A percentile compares a stretch with the other conserved stretches of the same genome.
Evolutionary conservation across 1,140 invertebrate genomes (phyloP).

Genomic region (Drosophila tsacasi): DNA sequence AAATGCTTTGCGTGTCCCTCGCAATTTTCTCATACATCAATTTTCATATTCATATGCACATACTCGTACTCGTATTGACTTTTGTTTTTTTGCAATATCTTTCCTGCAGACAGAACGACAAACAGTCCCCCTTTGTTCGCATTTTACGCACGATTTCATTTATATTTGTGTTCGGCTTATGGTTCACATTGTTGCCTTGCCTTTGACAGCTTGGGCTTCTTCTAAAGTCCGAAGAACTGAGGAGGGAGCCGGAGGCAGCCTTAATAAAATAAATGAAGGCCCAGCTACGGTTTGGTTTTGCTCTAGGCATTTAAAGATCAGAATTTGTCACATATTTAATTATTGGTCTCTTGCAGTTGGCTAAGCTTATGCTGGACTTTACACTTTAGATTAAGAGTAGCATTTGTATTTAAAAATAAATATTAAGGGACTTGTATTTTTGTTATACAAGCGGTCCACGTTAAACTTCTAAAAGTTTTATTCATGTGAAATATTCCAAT

Average conservation of each 20-base stretch:
- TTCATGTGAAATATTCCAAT: neutral
- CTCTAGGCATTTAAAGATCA: neutral
- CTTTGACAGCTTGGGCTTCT: constrained; percentile 27
- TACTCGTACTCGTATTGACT: constrained; percentile 15
- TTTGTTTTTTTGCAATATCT: constrained; percentile 59
- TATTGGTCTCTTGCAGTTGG: neutral
- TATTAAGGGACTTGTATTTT: too few relatives aligned
- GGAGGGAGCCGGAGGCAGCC: constrained; percentile 20
- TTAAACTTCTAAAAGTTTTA: neutral
- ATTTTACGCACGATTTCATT: constrained; percentile 81
- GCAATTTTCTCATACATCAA: constrained; percentile 82
- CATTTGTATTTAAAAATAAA: too few relatives aligned
- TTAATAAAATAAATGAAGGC: constrained; percentile 67
- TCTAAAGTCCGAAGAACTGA: constrained; percentile 12
- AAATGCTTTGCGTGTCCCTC: constrained; percentile 78
- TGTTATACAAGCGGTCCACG: too few relatives aligned
- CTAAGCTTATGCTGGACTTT: too few relatives aligned
- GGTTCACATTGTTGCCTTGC: constrained; percentile 38
- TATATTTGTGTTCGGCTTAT: constrained; percentile 63
- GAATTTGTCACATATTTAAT: neutral
- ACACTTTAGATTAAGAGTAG: neutral
- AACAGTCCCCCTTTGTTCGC: constrained; percentile 67
- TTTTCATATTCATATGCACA: constrained; percentile 72
- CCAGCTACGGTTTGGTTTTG: neutral
- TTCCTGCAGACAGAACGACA: constrained; percentile 49